Evolutionary conservation across 35 echinoderm and acorn worm genomes (phyloP), one percentile per base, ranked within the genome.

Genomic region (Heliocidaris tuberculata): DNA sequence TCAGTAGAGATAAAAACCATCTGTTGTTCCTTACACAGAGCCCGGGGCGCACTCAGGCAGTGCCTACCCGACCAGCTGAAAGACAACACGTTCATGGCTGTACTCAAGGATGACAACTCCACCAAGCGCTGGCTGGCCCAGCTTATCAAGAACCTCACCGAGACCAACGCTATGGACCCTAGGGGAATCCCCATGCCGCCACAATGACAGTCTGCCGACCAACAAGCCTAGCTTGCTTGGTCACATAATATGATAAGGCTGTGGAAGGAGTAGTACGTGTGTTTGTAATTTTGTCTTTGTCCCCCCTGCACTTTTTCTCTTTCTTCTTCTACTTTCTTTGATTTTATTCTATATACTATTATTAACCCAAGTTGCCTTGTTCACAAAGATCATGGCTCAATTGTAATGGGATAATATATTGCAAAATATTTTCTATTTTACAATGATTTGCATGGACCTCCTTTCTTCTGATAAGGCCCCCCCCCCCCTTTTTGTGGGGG

Each of bases 21-120:
- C n/a, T n/a, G n/a, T n/a, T n/a, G n/a, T n/a, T n/a, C n/a, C n/a
- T n/a, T n/a, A n/a, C n/a, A n/a, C n/a, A 99, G 98, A 96, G 98
- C 98, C 92, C 71, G 98, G 48, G 98, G 96, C 71, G 98, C 98
- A 31, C 94, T 99, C 60, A 52, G 98, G 49, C 97, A 99, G 86
- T 99, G 98, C 94, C 95, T 99, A 13, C 98, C 98, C 15, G 98
- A 99, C 86, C 98, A 99, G 95, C 94, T 99, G 9, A 99, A 99
- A 87, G 98, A 99, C 88, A 95, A 93, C 50, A 99, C 97, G 30
- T 99, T 99, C 95, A 97, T 93, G 48, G 96, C 95, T 16, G 98
- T 99, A 11, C 90, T 99, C 30, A 99, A 97, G 94, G 98, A 99
- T 85, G 98, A 99, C 96, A 97, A 96, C 85, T 99, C 98, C 60